A percentile compares a stretch with the other conserved stretches of the same genome.
Evolutionary conservation across 2,888 invertebrate genomes (phyloP).

Genomic region (Busseola fusca): DNA sequence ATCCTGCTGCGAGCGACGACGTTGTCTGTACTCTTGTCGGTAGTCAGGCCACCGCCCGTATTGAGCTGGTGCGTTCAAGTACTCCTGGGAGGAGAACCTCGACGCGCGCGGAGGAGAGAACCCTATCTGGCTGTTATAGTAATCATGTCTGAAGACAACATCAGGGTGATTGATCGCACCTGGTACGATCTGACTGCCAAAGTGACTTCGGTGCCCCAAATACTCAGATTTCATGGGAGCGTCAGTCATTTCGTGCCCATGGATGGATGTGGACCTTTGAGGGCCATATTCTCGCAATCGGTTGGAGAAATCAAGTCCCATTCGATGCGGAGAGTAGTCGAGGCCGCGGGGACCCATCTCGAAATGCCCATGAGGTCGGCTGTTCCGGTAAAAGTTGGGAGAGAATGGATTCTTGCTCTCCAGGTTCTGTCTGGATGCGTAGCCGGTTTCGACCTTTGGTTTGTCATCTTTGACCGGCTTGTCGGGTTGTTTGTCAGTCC

Average conservation of each 20-base stretch:
- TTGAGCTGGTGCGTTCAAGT: conserved; percentile 83
- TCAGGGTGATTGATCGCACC: conserved; percentile 83
- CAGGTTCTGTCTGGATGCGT: conserved; percentile 71
- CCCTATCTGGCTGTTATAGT: conserved; percentile 82
- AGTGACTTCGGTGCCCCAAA: conserved; percentile 79
- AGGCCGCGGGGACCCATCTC: conserved; percentile 87
- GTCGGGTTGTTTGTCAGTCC: conserved; percentile 66
- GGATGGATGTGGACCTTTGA: conserved; percentile 84
- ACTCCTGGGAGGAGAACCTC: conserved; percentile 87
- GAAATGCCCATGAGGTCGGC: conserved; percentile 83
- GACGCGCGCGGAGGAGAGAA: conserved; percentile 82
- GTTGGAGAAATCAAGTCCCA: conserved; percentile 81
- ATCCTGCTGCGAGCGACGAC: conserved; percentile 86
- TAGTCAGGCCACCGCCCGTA: conserved; percentile 84
- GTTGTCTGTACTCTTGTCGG: conserved; percentile 82
- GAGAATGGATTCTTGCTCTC: conserved; percentile 85
- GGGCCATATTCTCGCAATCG: conserved; percentile 83
- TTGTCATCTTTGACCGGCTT: conserved; percentile 71
- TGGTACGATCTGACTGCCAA: conserved; percentile 81
- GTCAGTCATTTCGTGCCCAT: conserved; percentile 85
- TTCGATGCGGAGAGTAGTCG: conserved; percentile 85
- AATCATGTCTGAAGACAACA: conserved; percentile 85
- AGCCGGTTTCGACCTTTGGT: conserved; percentile 68
- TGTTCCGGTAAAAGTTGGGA: conserved; percentile 79
- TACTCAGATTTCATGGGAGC: conserved; percentile 83